phyloP scores from a whole-genome alignment of 2,888 invertebrate genomes.

The Microplitis deprimator region DNA sequence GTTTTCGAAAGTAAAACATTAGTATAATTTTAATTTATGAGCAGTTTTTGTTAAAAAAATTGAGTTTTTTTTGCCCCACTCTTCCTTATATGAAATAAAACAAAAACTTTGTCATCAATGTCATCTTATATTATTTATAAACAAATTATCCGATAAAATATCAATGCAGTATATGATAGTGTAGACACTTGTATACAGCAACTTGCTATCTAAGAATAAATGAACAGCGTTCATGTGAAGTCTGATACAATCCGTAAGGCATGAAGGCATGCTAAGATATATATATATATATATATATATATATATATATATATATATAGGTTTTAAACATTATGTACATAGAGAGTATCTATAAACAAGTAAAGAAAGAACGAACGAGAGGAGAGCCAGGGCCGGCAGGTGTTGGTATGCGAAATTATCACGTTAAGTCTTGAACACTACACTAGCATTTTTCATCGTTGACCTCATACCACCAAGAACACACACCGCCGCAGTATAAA shows the following conservation, averaged over 20 bases:
- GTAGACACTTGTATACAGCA: neutral
- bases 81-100: neutral
- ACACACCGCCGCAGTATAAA: neutral
- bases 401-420: conserved; percentile 65
- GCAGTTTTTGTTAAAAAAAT: no score
- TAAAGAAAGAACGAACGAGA: conserved; percentile 1
- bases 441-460: conserved; percentile 51
- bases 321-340: neutral
- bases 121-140: neutral
- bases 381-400: conserved; percentile 48
- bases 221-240: conserved; percentile 23
- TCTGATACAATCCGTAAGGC: conserved; percentile 42
- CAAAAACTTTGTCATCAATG: neutral
- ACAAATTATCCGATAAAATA: neutral
- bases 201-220: conserved; percentile 3
- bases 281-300: conserved; percentile 9
- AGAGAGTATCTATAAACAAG: conserved; percentile 1
- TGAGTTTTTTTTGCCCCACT: no score
- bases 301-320: conserved; percentile 16
- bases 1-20: no score
- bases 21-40: no score
- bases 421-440: conserved; percentile 58
- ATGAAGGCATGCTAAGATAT: conserved; percentile 39
- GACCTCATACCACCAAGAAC: conserved; percentile 34
- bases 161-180: neutral